Base-by-base conservation (phyloP, 2,797 vertebrate genomes). In the Spizella passerina region DNA sequence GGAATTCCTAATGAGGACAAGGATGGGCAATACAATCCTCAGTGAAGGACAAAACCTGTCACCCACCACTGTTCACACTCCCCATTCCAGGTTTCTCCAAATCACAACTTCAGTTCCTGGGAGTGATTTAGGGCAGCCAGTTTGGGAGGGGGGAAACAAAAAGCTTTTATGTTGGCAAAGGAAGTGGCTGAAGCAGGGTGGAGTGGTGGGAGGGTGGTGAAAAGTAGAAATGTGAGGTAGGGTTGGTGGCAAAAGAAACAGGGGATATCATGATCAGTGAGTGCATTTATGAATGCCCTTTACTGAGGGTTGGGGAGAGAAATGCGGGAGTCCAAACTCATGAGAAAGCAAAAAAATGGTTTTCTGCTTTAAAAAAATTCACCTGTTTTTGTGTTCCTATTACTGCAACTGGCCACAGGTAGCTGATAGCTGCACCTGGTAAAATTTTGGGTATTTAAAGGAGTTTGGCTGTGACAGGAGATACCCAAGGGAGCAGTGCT, bases 91-190 rank as follows among this genome's bases (percentile, higher is more conserved):
- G 4, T 32, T 66, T 44, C 52, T 70, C 20, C 47, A 71, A 66
- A 29, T 27, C 12, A 15, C 6, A 10, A 12, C 18, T 85, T 65
- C 55, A 49, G 2, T 30, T 79, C 6, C 43, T 27, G 41, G 11
- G 9, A 5, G 9, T 46, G 20, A 59, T 66, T 50, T 47, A 47
- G 15, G 30, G 14, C 17, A 65, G 47, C 6, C 4, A 2, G 26
- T 20, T 0, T 69, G 8, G 14, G 4, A 1, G 16, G 6, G 7
- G 4, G 1, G 0, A 3, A 3, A 30, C 44, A 20, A 24, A 53
- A 57, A 26, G 4, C 6, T 69, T 9, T 72, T 75, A 19, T 68
- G 89, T 49, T 52, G 32, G 26, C 17, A 34, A 52, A 83, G 13
- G 9, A 71, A 47, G 16, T 20, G 64, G 34, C 8, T 43, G 6